Evolutionary conservation across 2,888 invertebrate genomes (phyloP).

Genomic region (Dendrolimus houi): DNA sequence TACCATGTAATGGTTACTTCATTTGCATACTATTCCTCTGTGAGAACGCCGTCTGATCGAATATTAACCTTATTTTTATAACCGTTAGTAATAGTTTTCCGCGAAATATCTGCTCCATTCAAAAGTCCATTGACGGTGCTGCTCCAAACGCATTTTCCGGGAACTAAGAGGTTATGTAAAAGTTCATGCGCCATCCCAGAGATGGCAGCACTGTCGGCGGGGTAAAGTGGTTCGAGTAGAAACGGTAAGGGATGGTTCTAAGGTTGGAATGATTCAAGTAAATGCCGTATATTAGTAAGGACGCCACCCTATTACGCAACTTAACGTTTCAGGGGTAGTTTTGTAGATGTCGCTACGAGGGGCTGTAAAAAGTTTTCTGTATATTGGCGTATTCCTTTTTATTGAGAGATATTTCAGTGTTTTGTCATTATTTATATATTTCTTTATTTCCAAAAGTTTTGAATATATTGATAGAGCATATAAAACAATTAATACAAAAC

Average conservation of each 20-base stretch:
- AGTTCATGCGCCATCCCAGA: conserved; percentile 55
- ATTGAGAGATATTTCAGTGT: too few relatives aligned
- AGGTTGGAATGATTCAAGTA: conserved; percentile 31
- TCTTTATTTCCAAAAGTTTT: too few relatives aligned
- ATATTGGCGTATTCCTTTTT: too few relatives aligned
- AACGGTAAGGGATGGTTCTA: conserved; percentile 22
- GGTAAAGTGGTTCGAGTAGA: not conserved
- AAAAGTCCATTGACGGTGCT: conserved; percentile 49
- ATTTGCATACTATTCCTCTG: conserved; percentile 70
- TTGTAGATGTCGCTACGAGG: conserved; percentile 38
- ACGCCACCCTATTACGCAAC: conserved; percentile 20
- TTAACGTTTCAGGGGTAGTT: conserved; percentile 15
- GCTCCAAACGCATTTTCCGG: conserved; percentile 33
- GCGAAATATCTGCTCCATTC: conserved; percentile 45
- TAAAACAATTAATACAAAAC: too few relatives aligned
- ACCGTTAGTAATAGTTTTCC: conserved; percentile 27
- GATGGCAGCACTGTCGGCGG: conserved; percentile 16
- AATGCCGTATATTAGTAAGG: conserved; percentile 22
- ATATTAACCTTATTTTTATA: conserved; percentile 34
- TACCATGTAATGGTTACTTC: conserved; percentile 73
- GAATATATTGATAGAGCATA: too few relatives aligned
- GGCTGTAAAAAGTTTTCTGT: not conserved
- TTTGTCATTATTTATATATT: too few relatives aligned
- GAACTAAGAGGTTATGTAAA: conserved; percentile 53
- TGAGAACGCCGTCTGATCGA: conserved; percentile 27